These are phyloP conservation scores for Meriones psammophilus DNA, from an alignment of 2,797 vertebrate species.

Conservation along the genomic window DNA sequence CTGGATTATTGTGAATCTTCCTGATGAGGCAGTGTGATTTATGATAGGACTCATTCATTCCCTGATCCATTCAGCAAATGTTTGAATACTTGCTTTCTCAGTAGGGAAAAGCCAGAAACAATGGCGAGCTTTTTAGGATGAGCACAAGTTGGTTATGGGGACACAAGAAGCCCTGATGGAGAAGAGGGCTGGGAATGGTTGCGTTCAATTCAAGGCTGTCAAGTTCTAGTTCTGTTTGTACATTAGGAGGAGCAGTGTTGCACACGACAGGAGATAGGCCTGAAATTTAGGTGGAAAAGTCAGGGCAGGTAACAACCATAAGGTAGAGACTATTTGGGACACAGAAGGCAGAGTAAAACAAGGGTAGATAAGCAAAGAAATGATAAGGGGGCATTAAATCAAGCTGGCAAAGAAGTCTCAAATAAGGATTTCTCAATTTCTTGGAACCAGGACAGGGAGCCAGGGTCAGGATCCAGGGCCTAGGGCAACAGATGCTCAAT, in stretches of 20 bases:
- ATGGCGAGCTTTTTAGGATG: constrained; percentile 34
- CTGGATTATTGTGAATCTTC: constrained; percentile 73
- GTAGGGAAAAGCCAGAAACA: constrained; percentile 58
- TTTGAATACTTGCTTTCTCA: constrained; percentile 73
- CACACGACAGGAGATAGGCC: not conserved
- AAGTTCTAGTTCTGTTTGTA: constrained; percentile 21
- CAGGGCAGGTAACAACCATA: not conserved
- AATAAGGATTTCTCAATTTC: not conserved
- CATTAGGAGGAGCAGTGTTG: not conserved
- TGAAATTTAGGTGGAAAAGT: not conserved
- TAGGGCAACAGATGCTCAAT: not conserved
- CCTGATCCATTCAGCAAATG: constrained; percentile 66
- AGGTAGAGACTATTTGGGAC: not conserved
- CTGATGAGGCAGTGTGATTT: constrained; percentile 73
- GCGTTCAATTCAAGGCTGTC: constrained; percentile 17
- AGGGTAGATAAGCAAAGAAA: not conserved
- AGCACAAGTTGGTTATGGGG: not conserved
- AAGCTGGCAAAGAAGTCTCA: constrained; percentile 15
- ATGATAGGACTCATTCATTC: constrained; percentile 68
- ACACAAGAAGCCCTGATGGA: constrained; percentile 31
- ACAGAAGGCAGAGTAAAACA: not conserved
- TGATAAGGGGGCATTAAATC: constrained; percentile 10
- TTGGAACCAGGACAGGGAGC: constrained; percentile 41
- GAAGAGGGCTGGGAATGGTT: not conserved
- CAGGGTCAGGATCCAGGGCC: not conserved